These are phyloP conservation scores for Lates japonicus DNA, from an alignment of 2,797 vertebrate genomes.

Conservation along the genomic window DNA sequence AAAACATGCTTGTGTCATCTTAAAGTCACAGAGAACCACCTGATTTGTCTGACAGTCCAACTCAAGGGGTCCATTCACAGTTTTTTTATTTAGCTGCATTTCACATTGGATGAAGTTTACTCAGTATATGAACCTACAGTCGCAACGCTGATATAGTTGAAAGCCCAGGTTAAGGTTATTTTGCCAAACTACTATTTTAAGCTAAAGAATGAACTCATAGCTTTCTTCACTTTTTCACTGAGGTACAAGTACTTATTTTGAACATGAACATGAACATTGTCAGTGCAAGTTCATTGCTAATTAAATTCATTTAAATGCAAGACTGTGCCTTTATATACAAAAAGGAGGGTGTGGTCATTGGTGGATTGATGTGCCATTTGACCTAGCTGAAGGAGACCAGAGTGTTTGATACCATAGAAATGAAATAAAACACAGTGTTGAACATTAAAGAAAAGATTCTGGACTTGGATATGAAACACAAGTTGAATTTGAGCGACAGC, in stretches of 20 bases:
- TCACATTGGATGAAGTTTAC: no score
- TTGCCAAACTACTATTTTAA: background rate
- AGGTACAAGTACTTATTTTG: background rate
- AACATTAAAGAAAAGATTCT: no score
- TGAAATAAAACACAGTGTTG: no score
- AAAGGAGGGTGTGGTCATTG: background rate
- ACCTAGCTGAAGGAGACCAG: background rate
- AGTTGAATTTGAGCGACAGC: background rate
- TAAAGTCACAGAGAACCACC: no score
- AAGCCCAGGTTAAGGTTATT: background rate
- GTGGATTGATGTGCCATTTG: background rate
- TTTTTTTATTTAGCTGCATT: no score
- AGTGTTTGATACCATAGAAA: background rate
- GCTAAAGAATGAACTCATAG: background rate
- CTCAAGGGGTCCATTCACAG: no score
- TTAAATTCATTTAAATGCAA: background rate
- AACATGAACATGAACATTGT: no score
- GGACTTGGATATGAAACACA: background rate
- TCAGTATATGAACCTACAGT: no score
- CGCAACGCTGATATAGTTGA: background rate
- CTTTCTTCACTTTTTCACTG: background rate
- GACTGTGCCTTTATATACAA: background rate
- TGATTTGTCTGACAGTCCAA: no score
- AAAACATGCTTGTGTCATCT: no score
- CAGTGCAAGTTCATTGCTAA: background rate